Base-by-base conservation (phyloP, 2,888 invertebrate genomes). In the Diarsia rubi region DNA sequence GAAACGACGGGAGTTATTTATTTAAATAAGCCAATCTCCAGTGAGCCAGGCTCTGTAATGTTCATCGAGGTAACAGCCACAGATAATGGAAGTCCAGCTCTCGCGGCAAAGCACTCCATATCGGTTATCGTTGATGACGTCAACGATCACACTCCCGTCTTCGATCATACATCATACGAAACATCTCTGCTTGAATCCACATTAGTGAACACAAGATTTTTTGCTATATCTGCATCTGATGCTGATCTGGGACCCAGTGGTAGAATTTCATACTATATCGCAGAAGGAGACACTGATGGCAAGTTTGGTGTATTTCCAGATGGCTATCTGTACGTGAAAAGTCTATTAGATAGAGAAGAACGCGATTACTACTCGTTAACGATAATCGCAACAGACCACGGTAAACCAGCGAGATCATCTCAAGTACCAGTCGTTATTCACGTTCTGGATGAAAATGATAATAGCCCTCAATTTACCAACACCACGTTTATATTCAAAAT, bases 241-340 rank as follows among this genome's bases (percentile, higher is more conserved):
- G 97, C 98, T 21, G 99, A 99, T 95, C 97, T 98, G 62, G 98
- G 98, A 0, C 93, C 96, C 1, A 99, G 98, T 93, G 98, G 98
- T 0, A 97, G 97, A 80, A 97, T 99, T 70, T 97, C 98, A 0
- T 99, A 99, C 93, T 97, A 97, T 64, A 99, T 99, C 68, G 97
- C 97, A 0, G 98, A 98, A 91, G 99, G 99, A 2, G 99, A 99
- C 91, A 95, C 97, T 11, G 98, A 98, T 89, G 97, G 97, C 63
- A 98, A 98, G 91, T 99, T 99, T 94, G 99, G 99, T 0, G 98
- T 99, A 59, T 99, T 99, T 91, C 99, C 99, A 0, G 99, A 99
- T 94, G 99, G 99, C 1, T 98, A 97, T 90, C 94, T 99, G 47
- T 99, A 98, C 93, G 98, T 99, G 0, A 98, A 98, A 89, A 98